phyloP scores from a whole-genome alignment of 2,113 vertebrate species.

The Lethenteron reissneri region DNA sequence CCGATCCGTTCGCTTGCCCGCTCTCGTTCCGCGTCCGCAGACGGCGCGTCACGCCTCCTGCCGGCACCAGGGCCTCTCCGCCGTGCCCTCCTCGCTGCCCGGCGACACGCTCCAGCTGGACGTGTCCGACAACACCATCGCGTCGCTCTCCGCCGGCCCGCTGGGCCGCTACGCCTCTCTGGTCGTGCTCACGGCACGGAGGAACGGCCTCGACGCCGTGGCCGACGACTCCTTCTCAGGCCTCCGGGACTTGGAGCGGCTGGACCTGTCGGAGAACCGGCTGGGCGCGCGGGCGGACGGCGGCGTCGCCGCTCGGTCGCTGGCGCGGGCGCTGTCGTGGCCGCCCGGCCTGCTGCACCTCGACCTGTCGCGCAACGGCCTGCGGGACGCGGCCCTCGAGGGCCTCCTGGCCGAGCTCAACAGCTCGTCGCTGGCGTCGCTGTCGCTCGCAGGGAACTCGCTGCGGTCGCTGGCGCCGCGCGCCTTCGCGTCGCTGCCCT shows the following conservation, averaged over 20 bases:
- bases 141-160: slow-evolving; percentile 29
- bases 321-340: slow-evolving; percentile 26
- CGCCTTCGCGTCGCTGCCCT: slow-evolving; percentile 31
- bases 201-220: slow-evolving; percentile 54
- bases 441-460: slow-evolving; percentile 59
- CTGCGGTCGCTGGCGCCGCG: slow-evolving; percentile 38
- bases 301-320: slow-evolving; percentile 16
- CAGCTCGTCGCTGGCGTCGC: slow-evolving; percentile 25
- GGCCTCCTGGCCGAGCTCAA: slow-evolving; percentile 35
- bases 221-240: slow-evolving; percentile 35
- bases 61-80: slow-evolving; percentile 29
- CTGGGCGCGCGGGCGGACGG: slow-evolving; percentile 24
- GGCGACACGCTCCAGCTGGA: slow-evolving; percentile 32
- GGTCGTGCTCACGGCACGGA: slow-evolving; percentile 38
- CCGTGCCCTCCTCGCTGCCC: slow-evolving; percentile 31
- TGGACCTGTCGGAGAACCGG: slow-evolving; percentile 50
- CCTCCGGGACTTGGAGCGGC: slow-evolving; percentile 33
- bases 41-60: slow-evolving; percentile 29
- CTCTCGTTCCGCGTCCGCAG: background rate
- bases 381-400: slow-evolving; percentile 47
- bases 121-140: slow-evolving; percentile 50
- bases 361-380: slow-evolving; percentile 58
- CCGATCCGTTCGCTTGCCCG: too few species aligned
- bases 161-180: slow-evolving; percentile 27
- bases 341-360: slow-evolving; percentile 31